Conservation (phyloP, 2,797 vertebrate species). For the Hyperoplus immaculatus region DNA sequence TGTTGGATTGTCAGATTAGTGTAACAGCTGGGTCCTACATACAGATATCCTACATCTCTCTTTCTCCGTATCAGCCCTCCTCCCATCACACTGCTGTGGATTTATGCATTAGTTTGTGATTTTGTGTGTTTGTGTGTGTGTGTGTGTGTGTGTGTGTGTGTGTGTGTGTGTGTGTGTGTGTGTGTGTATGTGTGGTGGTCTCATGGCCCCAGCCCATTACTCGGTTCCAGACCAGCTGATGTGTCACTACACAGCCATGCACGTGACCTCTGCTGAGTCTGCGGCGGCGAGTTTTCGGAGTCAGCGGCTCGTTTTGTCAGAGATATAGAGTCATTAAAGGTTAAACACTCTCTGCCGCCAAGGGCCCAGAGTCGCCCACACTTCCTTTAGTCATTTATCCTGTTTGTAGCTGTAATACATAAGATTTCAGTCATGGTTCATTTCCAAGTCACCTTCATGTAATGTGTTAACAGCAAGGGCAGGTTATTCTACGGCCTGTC, state of each 20-base stretch:
- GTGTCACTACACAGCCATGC: conserved; percentile 64
- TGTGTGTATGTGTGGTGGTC: conserved; percentile 28
- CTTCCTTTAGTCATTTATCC: neutral
- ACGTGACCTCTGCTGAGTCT: conserved; percentile 52
- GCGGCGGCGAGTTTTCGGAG: conserved; percentile 26
- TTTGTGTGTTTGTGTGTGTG: conserved; percentile 28
- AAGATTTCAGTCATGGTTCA: neutral
- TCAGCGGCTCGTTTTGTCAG: conserved; percentile 54
- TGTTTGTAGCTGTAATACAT: neutral
- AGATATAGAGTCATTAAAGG: conserved; percentile 44
- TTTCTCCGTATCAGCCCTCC: conserved; percentile 52
- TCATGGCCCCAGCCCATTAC: conserved; percentile 65
- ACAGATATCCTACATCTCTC: conserved; percentile 68
- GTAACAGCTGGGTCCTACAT: conserved; percentile 82
- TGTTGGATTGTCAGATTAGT: conserved; percentile 84
- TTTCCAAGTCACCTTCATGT: neutral
- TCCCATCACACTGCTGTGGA: conserved; percentile 38
- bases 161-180: conserved; percentile 28
- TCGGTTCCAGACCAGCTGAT: conserved; percentile 49
- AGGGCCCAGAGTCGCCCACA: neutral
- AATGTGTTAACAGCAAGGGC: neutral
- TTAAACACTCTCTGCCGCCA: conserved; percentile 30
- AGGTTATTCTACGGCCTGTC: neutral
- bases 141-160: conserved; percentile 29
- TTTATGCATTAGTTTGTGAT: conserved; percentile 37